A percentile compares a stretch with the other conserved stretches of the same genome.
Conservation (phyloP, 37 sponge, comb jelly and placozoan genomes). For the Ephydatia muelleri region DNA sequence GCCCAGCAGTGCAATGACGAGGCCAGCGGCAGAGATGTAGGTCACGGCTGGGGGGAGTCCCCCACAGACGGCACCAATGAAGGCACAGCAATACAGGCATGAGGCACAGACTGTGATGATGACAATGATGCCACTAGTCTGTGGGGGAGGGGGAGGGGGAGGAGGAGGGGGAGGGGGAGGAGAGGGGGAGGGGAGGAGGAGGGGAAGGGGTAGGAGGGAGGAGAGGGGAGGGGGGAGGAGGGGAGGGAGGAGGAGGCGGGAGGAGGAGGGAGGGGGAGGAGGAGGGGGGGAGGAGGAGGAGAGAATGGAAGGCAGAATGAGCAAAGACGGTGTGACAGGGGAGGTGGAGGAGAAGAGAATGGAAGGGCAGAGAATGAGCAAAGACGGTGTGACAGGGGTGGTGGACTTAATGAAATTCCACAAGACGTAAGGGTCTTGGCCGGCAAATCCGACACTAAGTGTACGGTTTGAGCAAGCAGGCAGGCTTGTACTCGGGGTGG, state of each 20-base stretch:
- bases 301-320: background rate
- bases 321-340: background rate
- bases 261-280: no score
- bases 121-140: background rate
- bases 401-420: no score
- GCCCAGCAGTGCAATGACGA: background rate
- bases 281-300: no score
- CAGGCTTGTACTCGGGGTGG: no score
- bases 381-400: no score
- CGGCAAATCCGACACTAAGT: no score
- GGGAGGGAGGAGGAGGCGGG: background rate
- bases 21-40: background rate
- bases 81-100: background rate
- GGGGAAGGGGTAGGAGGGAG: background rate
- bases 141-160: background rate
- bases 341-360: background rate
- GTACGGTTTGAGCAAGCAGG: no score
- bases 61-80: background rate
- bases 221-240: conserved; percentile 6
- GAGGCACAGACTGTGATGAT: conserved; percentile 2
- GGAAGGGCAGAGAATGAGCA: no score
- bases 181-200: conserved; percentile 18
- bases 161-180: background rate
- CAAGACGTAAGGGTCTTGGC: no score
- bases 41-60: conserved; percentile 1